Percentiles rank a stretch among this genome's conserved stretches.
Conservation (phyloP, 2,888 invertebrate species). For the Epirrhoe alternata region DNA sequence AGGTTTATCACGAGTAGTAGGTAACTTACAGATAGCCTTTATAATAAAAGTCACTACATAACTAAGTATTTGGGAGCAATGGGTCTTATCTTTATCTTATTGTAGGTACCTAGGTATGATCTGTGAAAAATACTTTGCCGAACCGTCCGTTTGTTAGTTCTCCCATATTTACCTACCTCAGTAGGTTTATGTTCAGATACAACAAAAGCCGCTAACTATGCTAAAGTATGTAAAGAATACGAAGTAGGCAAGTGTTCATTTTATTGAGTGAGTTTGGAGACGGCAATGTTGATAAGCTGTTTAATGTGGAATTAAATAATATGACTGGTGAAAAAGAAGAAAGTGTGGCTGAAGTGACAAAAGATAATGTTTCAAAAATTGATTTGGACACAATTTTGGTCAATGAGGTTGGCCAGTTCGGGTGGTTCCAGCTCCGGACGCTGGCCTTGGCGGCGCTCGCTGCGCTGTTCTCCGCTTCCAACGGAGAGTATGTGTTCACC, state of each 20-base stretch:
- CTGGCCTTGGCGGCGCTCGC: slow-evolving; percentile 55
- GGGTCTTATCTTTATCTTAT: slow-evolving; percentile 1
- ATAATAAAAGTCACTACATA: not conserved
- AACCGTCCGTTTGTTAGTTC: not conserved
- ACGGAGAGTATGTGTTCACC: slow-evolving; percentile 70
- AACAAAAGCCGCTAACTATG: slow-evolving; percentile 1
- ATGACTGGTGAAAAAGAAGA: not conserved
- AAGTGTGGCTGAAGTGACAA: not conserved
- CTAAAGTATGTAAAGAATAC: not conserved
- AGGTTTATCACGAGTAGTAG: not conserved
- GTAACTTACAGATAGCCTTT: not conserved
- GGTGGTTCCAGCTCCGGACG: slow-evolving; percentile 61
- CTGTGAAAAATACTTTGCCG: not conserved
- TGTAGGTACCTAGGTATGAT: too few species aligned
- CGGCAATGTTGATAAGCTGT: not conserved
- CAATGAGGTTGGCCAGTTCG: slow-evolving; percentile 73
- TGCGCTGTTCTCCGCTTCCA: slow-evolving; percentile 62
- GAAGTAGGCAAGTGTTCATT: not conserved
- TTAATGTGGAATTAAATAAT: slow-evolving; percentile 5
- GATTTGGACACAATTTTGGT: slow-evolving; percentile 67
- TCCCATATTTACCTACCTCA: not conserved
- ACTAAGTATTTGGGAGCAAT: not conserved
- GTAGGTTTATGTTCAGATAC: not conserved
- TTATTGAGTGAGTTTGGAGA: slow-evolving; percentile 6
- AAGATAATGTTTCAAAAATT: slow-evolving; percentile 38